Evolutionary conservation across 2,888 invertebrate species (phyloP).

Genomic region (Drosophila prolongata): DNA sequence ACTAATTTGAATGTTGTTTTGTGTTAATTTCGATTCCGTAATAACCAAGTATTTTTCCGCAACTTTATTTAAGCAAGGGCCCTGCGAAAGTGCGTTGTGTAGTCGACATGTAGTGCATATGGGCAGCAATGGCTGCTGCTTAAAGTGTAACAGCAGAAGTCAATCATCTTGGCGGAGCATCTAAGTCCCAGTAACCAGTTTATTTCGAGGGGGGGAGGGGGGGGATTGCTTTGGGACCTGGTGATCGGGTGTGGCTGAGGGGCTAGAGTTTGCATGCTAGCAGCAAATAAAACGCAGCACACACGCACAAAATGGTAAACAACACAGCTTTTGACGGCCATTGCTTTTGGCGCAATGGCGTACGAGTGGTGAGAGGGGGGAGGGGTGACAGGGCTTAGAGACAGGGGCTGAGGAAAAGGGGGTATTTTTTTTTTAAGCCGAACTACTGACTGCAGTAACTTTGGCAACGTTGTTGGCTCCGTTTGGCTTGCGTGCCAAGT

Average conservation of each 20-base stretch:
- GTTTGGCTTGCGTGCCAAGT: constrained; percentile 75
- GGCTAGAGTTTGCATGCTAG: constrained; percentile 61
- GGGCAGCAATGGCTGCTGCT: constrained; percentile 48
- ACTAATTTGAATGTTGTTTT: no score
- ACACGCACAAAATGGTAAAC: constrained; percentile 63
- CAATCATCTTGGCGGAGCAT: constrained; percentile 59
- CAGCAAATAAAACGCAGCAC: constrained; percentile 66
- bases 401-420: neutral
- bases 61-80: no score
- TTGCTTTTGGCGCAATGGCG: constrained; percentile 59
- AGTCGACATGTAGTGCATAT: no score
- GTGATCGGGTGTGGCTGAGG: constrained; percentile 13
- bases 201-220: neutral
- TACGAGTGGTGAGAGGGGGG: no score
- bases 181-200: constrained; percentile 54
- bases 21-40: no score
- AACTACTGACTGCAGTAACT: constrained; percentile 40
- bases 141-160: constrained; percentile 81
- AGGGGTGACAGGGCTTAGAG: neutral
- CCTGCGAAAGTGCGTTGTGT: no score
- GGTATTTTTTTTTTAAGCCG: neutral
- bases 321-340: constrained; percentile 74
- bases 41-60: no score
- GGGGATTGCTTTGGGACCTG: neutral
- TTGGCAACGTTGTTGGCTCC: constrained; percentile 22